A percentile compares a stretch with the other conserved stretches of the same genome.
Conservation (phyloP, 2,113 vertebrate genomes). For the Sula dactylatra region DNA sequence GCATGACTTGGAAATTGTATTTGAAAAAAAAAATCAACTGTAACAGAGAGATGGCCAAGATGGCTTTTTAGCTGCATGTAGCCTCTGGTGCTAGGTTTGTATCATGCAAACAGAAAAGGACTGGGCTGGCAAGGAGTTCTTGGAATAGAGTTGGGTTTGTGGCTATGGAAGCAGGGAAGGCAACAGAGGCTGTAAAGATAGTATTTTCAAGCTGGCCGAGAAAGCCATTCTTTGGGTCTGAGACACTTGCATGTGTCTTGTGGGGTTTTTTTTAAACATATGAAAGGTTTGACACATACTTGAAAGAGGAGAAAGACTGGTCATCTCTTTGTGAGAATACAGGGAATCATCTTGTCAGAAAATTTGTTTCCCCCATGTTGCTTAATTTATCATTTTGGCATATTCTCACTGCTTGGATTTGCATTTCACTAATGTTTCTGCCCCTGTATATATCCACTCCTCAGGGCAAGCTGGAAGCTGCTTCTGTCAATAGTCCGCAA, state of each 20-base stretch:
- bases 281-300: neutral
- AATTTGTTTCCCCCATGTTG: neutral
- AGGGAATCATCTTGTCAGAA: neutral
- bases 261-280: neutral
- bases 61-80: neutral
- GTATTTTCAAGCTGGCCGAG: neutral
- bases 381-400: neutral
- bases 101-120: neutral
- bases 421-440: neutral
- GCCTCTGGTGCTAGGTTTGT: rapidly evolving
- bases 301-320: neutral
- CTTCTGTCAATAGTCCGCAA: neutral
- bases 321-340: neutral
- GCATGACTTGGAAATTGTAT: neutral
- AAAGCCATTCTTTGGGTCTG: neutral
- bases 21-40: neutral
- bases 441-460: neutral
- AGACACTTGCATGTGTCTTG: neutral
- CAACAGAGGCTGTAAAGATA: neutral
- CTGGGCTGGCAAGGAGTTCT: neutral
- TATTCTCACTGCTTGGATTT: neutral
- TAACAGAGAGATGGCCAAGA: neutral
- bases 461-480: neutral
- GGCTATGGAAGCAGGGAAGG: neutral
- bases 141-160: neutral